These are phyloP conservation scores for Pogonophryne albipinna DNA, from an alignment of 2,797 vertebrate species.

Conservation along the genomic window DNA sequence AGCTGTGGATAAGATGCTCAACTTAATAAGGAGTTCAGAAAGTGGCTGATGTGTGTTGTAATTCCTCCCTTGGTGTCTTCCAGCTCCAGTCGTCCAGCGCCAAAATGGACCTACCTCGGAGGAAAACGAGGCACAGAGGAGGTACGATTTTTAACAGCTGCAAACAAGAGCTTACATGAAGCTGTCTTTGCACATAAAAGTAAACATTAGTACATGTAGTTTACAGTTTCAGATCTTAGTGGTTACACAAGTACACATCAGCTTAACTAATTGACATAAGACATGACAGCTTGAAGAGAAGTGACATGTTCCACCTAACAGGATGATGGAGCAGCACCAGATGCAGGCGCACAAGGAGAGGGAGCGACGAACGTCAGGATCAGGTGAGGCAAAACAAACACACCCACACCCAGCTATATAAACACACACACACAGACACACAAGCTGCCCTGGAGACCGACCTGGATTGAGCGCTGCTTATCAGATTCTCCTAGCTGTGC, in stretches of 20 bases:
- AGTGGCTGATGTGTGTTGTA: not conserved
- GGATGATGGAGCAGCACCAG: conserved; percentile 97
- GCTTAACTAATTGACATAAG: not conserved
- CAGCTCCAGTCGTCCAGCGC: conserved; percentile 94
- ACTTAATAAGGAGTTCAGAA: not conserved
- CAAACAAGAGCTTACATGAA: not conserved
- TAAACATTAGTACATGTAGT: not conserved
- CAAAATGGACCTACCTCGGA: conserved; percentile 97
- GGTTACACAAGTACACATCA: not conserved
- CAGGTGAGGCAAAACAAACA: conserved; percentile 86
- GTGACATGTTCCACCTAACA: conserved; percentile 72
- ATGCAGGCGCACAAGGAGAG: conserved; percentile 94
- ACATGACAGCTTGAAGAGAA: conserved; percentile 12
- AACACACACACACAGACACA: conserved; percentile 26
- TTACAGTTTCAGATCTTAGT: not conserved
- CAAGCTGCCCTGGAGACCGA: conserved; percentile 23
- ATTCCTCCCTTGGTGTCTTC: conserved; percentile 39
- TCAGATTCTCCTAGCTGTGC: conserved; percentile 18
- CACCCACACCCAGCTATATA: conserved; percentile 42
- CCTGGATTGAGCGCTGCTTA: conserved; percentile 4
- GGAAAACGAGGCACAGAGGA: conserved; percentile 95
- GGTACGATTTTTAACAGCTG: conserved; percentile 78
- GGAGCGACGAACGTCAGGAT: conserved; percentile 94
- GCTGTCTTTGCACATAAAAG: not conserved
- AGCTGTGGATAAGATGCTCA: not conserved